These are phyloP conservation scores for Toxotes chatareus DNA, from an alignment of 2,113 vertebrate genomes.

Conservation along the genomic window DNA sequence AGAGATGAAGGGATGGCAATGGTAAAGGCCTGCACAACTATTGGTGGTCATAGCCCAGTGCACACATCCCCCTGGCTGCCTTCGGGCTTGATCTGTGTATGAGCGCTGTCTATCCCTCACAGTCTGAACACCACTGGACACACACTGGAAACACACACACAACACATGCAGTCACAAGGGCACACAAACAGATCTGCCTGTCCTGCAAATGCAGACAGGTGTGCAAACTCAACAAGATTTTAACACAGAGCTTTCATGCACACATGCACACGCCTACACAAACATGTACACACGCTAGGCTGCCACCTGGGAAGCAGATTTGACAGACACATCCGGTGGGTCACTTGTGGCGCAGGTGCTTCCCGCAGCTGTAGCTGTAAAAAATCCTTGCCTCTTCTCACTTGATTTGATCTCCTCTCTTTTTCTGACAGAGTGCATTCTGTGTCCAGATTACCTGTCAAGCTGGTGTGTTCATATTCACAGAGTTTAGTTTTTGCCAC, in stretches of 20 bases:
- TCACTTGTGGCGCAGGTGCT: constrained; percentile 61
- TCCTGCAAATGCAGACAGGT: constrained; percentile 68
- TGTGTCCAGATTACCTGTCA: constrained; percentile 57
- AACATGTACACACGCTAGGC: constrained; percentile 17
- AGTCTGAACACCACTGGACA: constrained; percentile 47
- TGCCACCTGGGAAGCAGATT: constrained; percentile 59
- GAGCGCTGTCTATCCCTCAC: constrained; percentile 62
- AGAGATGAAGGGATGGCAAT: constrained; percentile 50
- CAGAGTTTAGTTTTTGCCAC: constrained; percentile 42
- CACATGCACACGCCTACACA: constrained; percentile 28
- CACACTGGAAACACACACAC: constrained; percentile 16
- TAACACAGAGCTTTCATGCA: constrained; percentile 48
- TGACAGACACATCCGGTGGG: constrained; percentile 68
- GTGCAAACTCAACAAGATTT: constrained; percentile 56
- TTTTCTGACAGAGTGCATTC: constrained; percentile 41
- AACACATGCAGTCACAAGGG: neutral
- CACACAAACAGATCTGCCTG: constrained; percentile 48
- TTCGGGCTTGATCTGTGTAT: constrained; percentile 68
- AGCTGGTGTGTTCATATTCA: constrained; percentile 14
- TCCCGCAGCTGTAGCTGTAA: constrained; percentile 60
- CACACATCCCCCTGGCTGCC: constrained; percentile 50
- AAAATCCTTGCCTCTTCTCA: constrained; percentile 39
- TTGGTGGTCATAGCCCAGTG: constrained; percentile 71
- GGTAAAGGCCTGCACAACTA: constrained; percentile 63
- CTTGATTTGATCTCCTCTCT: constrained; percentile 23